A percentile compares a stretch with the other conserved stretches of the same genome.
These are phyloP conservation scores for Procambarus clarkii DNA, from an alignment of 1,140 invertebrate species.

Conservation along the genomic window DNA sequence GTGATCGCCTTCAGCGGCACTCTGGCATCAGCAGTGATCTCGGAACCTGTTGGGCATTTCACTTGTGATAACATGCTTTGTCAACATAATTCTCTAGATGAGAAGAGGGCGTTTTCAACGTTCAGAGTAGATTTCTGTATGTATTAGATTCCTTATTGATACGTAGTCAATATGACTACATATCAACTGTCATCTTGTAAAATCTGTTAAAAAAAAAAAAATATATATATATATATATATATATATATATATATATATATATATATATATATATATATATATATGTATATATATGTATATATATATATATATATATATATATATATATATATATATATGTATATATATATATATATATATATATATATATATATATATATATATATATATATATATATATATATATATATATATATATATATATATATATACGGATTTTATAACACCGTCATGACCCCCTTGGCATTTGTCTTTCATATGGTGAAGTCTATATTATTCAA, in stretches of 20 bases:
- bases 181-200: neutral
- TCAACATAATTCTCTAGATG: neutral
- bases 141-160: neutral
- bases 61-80: neutral
- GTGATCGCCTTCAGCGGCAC: too few relatives aligned
- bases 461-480: slow-evolving; percentile 41
- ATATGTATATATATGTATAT: slow-evolving; percentile 1
- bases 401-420: slow-evolving; percentile 12
- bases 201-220: too few relatives aligned
- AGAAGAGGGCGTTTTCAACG: neutral
- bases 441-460: slow-evolving; percentile 11
- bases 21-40: neutral
- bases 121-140: neutral
- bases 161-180: neutral
- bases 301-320: neutral
- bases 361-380: neutral
- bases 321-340: too few relatives aligned
- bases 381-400: neutral
- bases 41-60: neutral
- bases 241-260: too few relatives aligned
- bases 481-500: slow-evolving; percentile 29
- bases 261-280: neutral
- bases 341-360: neutral
- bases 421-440: slow-evolving; percentile 8
- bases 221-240: neutral